Base-by-base conservation (phyloP, 1,140 invertebrate genomes). In the Drosophila baimaii region DNA sequence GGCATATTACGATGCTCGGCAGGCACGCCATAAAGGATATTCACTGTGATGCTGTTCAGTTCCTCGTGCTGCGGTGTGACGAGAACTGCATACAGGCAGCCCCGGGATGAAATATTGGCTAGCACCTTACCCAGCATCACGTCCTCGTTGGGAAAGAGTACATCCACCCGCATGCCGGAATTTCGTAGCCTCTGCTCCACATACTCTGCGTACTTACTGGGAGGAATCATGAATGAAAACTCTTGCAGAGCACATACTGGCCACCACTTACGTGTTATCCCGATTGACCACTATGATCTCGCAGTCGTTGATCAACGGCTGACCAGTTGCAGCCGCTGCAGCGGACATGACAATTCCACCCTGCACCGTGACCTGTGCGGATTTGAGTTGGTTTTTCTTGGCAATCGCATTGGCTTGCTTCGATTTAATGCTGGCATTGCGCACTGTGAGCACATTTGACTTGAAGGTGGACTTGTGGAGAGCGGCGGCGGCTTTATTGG, bases 1-100 rank as follows among this genome's bases (percentile, higher is more conserved):
- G 97, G 97, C 97, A 98, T 98, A 92, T 99, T 98, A 73, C 97
- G 94, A 90, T 98, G 97, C 91, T 98, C 98, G 96, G 93, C 74
- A 73, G 97, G 96, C 80, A 96, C 93, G 17, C 97, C 97, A 93
- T 98, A 96, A 19, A 99, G 93, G 71, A 99, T 97, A 81, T 98
- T 98, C 2, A 99, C 92, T 17, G 97, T 99, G 29, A 99, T 93
- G 62, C 97, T 98, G 78, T 95, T 94, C 77, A 97, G 95, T 79
- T 96, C 94, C 90, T 97, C 96, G 91, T 98, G 98, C 75, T 96
- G 94, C 1, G 95, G 95, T 85, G 95, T 97, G 1, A 98, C 94
- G 17, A 98, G 93, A 70, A 98, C 96, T 0, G 97, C 98, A 93
- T 97, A 99, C 0, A 98, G 93, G 79, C 96, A 97, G 9, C 97